These are phyloP conservation scores for Epiblema foenella DNA, from an alignment of 2,888 invertebrate genomes.

Conservation along the genomic window DNA sequence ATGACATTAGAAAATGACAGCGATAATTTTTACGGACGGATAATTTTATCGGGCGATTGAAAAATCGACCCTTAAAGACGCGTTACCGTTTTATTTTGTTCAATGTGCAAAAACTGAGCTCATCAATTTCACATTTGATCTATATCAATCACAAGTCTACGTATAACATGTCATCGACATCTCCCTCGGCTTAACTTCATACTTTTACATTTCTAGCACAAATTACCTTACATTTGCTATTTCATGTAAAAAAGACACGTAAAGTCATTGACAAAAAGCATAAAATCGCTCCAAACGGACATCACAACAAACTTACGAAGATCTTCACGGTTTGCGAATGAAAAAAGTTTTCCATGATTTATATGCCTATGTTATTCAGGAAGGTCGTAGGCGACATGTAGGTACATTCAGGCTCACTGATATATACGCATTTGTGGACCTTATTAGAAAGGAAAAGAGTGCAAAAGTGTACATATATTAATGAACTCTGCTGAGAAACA, in stretches of 20 bases:
- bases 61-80: no score
- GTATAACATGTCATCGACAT: slow-evolving; percentile 14
- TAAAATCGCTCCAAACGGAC: neutral
- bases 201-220: slow-evolving; percentile 8
- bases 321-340: slow-evolving; percentile 35
- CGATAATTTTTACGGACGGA: no score
- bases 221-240: neutral
- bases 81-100: no score
- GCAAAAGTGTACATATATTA: no score
- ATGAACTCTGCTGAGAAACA: no score
- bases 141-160: no score
- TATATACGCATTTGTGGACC: no score
- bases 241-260: slow-evolving; percentile 5
- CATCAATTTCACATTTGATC: neutral
- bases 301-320: slow-evolving; percentile 20
- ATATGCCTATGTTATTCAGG: slow-evolving; percentile 3
- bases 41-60: no score
- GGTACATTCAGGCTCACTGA: no score
- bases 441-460: no score
- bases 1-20: no score
- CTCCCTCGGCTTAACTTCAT: slow-evolving; percentile 12
- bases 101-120: neutral
- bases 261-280: slow-evolving; percentile 1
- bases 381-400: neutral
- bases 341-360: slow-evolving; percentile 43